These are phyloP conservation scores for Glyphotaelius pellucidus DNA, from an alignment of 2,888 invertebrate species.

Conservation along the genomic window DNA sequence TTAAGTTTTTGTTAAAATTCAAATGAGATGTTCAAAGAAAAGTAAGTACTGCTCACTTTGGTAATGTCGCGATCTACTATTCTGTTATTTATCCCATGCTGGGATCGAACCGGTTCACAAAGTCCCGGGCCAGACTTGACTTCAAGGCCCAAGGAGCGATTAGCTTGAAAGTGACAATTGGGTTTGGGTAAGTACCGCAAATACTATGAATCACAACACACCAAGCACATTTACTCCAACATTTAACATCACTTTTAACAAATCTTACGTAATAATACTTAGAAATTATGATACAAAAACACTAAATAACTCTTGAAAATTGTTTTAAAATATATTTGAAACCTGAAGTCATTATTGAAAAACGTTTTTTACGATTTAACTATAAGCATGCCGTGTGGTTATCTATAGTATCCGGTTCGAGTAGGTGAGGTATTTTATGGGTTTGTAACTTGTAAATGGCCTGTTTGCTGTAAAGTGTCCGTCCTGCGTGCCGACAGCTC, in stretches of 20 bases:
- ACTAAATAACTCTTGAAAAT: not conserved
- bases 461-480: constrained; percentile 5
- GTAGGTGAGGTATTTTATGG: constrained; percentile 6
- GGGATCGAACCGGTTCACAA: constrained; percentile 20
- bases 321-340: not conserved
- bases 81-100: not conserved
- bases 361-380: not conserved
- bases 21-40: constrained; percentile 3
- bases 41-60: constrained; percentile 13
- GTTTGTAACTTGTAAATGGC: not conserved
- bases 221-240: not conserved
- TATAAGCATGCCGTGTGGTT: not conserved
- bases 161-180: not conserved
- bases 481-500: not conserved
- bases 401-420: not conserved
- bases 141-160: constrained; percentile 35
- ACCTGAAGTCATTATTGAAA: not conserved
- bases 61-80: constrained; percentile 15
- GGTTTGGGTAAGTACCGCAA: constrained; percentile 12
- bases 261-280: not conserved
- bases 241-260: not conserved
- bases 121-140: constrained; percentile 16
- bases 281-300: not conserved
- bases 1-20: constrained; percentile 21
- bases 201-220: not conserved